Percentiles rank a stretch among this genome's conserved stretches.
Evolutionary conservation across 2,888 invertebrate species (phyloP).

Genomic region (Acanthococcus lagerstroemiae): DNA sequence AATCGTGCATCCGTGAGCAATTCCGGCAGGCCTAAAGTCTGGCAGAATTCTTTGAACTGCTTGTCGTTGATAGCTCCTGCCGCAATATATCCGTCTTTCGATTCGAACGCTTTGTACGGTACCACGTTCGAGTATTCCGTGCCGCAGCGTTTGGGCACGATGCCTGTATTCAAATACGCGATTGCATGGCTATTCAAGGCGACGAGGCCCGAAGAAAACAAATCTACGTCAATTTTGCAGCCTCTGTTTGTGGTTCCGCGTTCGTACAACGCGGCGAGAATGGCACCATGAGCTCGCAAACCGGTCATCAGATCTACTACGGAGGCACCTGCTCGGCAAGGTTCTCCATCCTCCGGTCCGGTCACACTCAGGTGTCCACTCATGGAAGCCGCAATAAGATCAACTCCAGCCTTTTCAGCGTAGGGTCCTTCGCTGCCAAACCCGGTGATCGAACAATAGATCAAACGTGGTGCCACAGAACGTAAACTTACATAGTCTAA

Average conservation of each 20-base stretch:
- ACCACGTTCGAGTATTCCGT: constrained; percentile 90
- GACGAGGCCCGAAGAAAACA: constrained; percentile 86
- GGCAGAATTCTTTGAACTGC: constrained; percentile 66
- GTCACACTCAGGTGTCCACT: constrained; percentile 86
- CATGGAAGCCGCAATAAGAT: constrained; percentile 86
- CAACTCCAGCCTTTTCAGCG: constrained; percentile 79
- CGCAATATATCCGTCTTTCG: constrained; percentile 71
- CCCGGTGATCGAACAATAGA: constrained; percentile 90
- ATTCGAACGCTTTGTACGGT: constrained; percentile 83
- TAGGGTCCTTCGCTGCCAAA: constrained; percentile 85
- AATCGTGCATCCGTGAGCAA: constrained; percentile 56
- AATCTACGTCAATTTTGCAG: constrained; percentile 85
- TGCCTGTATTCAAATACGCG: constrained; percentile 77
- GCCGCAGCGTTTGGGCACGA: constrained; percentile 55
- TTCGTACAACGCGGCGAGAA: constrained; percentile 78
- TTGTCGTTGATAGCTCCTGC: constrained; percentile 77
- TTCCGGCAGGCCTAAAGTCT: constrained; percentile 50
- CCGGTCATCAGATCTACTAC: constrained; percentile 89
- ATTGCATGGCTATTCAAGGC: constrained; percentile 79
- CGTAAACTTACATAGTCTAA: constrained; percentile 70
- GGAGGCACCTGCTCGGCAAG: constrained; percentile 86
- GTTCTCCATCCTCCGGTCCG: constrained; percentile 70
- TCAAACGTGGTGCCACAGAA: constrained; percentile 60
- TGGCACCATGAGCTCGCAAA: constrained; percentile 87
- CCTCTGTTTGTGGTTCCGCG: constrained; percentile 67